Evolutionary conservation across 2,113 vertebrate genomes (phyloP), one percentile per base, ranked within the genome.

Genomic region (Toxostoma redivivum): DNA sequence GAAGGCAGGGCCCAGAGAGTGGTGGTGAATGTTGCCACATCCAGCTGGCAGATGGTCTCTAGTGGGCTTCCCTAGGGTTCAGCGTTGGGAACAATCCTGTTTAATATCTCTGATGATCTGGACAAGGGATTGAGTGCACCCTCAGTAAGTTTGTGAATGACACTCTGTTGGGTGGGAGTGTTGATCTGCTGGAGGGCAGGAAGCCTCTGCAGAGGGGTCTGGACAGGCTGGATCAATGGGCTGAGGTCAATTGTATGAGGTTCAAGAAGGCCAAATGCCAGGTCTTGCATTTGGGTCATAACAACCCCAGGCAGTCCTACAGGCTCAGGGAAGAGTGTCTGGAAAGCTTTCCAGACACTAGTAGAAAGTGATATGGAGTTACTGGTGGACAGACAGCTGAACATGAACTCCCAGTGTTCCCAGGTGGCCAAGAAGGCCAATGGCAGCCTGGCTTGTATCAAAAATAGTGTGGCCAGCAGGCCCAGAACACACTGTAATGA

Each of bases 71-170:
- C 44, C 23, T 28, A 4, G 28, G 18, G 28, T 51, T 58, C 27
- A 33, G 15, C 19, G 20, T 7, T 17, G 23, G 6, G 10, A 19
- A 23, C 44, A 58, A 23, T 38, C 28, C 20, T 44, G 19, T 28
- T 51, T 44, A 30, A 44, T 51, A 10, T 58, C 13, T 60, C 16
- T 67, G 24, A 38, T 60, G 24, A 22, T 38, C 38, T 53, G 38
- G 24, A 47, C 0, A 0, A 60, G 21, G 42, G 21, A 10, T 56
- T 8, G 3, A 50, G 42, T 50, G 27, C 31, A 33, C 27, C 5
- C 10, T 72, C 37, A 44, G 33, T n/a, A 25, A 30, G n/a, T 47
- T 40, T 1, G 2, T 11, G 16, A 38, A 38, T 21, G 37, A 13
- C 11, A 7, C 10, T 28, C 2, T 15, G 12, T 30, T 53, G 16